Evolutionary conservation across 2,113 vertebrate species (phyloP).

Genomic region (Mohoua ochrocephala): DNA sequence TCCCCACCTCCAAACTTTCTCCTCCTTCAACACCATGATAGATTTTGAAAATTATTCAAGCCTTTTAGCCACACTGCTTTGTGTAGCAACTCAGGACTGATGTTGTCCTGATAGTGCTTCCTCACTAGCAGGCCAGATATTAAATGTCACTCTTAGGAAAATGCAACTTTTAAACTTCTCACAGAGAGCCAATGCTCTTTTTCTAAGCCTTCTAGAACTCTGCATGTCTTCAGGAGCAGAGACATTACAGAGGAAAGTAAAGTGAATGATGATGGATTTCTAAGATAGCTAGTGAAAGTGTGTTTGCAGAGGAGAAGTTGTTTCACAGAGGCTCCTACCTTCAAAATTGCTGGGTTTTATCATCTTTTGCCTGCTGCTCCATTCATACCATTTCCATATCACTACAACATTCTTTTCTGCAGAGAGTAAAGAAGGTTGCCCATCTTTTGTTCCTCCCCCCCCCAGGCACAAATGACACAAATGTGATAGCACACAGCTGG

Average conservation of each 20-base stretch:
- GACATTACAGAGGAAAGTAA: background rate
- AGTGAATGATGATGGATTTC: accelerated
- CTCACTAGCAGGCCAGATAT: background rate
- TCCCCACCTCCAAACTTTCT: background rate
- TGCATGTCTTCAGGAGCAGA: background rate
- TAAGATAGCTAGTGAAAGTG: background rate
- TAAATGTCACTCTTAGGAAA: background rate
- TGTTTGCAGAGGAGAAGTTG: background rate
- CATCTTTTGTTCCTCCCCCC: background rate
- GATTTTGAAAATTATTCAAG: background rate
- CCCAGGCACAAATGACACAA: background rate
- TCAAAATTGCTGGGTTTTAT: background rate
- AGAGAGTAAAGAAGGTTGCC: background rate
- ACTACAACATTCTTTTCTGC: background rate
- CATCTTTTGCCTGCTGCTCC: background rate
- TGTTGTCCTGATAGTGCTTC: background rate
- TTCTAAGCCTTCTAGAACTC: background rate
- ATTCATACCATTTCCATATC: background rate
- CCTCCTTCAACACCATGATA: background rate
- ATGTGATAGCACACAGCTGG: background rate
- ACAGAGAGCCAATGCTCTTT: background rate
- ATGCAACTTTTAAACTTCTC: background rate
- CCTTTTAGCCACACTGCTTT: background rate
- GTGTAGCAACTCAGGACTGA: background rate
- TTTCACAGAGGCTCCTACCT: background rate